Conservation (phyloP, 2,113 vertebrate species). For the Gallinago media region DNA sequence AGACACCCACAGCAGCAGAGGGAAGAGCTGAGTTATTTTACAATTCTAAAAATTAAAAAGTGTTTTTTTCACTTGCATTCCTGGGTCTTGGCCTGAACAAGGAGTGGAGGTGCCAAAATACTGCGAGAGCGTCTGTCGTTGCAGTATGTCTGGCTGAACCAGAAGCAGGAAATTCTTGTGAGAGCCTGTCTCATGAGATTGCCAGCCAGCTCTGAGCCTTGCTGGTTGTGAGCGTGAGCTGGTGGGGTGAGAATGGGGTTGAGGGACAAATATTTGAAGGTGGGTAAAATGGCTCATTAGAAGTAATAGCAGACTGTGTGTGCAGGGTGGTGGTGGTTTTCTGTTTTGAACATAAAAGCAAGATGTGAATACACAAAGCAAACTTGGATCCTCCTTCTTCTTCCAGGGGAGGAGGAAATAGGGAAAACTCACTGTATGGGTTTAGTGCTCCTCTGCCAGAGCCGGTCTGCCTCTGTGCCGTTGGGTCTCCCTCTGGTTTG, state of each 20-base stretch:
- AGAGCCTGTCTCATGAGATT: conserved; percentile 71
- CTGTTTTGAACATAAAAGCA: not conserved
- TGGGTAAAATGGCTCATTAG: not conserved
- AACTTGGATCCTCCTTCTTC: not conserved
- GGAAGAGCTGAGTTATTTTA: conserved; percentile 49
- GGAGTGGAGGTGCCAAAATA: conserved; percentile 56
- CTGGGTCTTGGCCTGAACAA: conserved; percentile 60
- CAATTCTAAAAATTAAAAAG: conserved; percentile 53
- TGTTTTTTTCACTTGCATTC: conserved; percentile 51
- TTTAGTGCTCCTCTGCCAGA: not conserved
- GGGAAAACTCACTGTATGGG: not conserved
- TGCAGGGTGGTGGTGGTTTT: not conserved
- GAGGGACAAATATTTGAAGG: not conserved
- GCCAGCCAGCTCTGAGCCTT: conserved; percentile 60
- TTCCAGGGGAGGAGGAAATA: not conserved
- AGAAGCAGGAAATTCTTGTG: conserved; percentile 75
- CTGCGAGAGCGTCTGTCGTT: conserved; percentile 66
- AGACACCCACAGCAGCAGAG: conserved; percentile 6
- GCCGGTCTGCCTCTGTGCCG: not conserved
- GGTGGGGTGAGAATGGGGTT: not conserved
- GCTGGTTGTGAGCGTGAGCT: not conserved
- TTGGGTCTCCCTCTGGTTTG: not conserved
- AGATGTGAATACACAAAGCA: not conserved
- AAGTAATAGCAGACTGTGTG: not conserved
- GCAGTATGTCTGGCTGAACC: conserved; percentile 69